These are phyloP conservation scores for Lasioglossum baleicum DNA, from an alignment of 1,140 invertebrate species.

Conservation along the genomic window DNA sequence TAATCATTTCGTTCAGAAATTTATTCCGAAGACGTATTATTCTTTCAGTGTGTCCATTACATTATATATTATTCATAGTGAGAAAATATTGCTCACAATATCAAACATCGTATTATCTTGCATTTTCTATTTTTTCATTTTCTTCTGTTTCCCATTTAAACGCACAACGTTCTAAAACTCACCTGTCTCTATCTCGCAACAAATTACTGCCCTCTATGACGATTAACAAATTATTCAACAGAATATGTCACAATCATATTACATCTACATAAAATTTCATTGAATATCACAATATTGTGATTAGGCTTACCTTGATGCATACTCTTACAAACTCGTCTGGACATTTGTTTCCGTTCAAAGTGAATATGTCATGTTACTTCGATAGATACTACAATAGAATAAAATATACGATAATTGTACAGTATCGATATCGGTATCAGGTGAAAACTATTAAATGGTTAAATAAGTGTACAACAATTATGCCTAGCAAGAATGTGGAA, in stretches of 20 bases:
- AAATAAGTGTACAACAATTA: conserved; percentile 54
- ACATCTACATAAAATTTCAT: conserved; percentile 46
- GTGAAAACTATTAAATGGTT: conserved; percentile 56
- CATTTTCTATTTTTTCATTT: conserved; percentile 31
- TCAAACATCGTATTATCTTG: conserved; percentile 40
- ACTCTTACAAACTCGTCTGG: conserved; percentile 39
- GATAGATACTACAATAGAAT: conserved; percentile 37
- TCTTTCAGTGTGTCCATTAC: conserved; percentile 24
- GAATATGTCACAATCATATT: conserved; percentile 27
- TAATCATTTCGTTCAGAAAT: conserved; percentile 14
- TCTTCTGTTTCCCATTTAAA: conserved; percentile 22
- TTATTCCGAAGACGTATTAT: conserved; percentile 20
- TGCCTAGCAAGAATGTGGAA: conserved; percentile 37
- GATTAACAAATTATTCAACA: conserved; percentile 51
- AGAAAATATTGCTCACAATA: conserved; percentile 49
- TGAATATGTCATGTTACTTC: conserved; percentile 40
- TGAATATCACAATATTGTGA: conserved; percentile 58
- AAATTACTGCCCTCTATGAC: conserved; percentile 60
- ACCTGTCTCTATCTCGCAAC: conserved; percentile 49
- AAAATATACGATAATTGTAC: conserved; percentile 60
- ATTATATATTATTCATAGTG: conserved; percentile 36
- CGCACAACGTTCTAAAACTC: conserved; percentile 40
- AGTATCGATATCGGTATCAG: conserved; percentile 32
- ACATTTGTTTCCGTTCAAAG: conserved; percentile 30
- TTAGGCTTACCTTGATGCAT: conserved; percentile 59